Evolutionary conservation across 2,888 invertebrate genomes (phyloP).

Genomic region (Amitus sp.): DNA sequence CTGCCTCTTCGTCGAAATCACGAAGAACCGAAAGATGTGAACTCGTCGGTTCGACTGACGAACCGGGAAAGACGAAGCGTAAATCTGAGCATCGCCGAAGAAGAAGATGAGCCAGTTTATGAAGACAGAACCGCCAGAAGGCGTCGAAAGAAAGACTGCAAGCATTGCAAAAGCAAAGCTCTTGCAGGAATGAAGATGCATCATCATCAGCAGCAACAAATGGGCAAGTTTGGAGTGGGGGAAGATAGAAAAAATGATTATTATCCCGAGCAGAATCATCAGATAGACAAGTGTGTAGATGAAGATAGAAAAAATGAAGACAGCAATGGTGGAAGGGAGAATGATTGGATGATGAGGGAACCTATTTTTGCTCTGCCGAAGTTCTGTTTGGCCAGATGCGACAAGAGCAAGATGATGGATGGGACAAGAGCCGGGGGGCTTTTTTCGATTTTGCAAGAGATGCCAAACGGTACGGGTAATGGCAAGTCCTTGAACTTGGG

Average conservation of each 20-base stretch:
- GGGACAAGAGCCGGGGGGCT: constrained; percentile 20
- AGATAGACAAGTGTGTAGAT: too few relatives aligned
- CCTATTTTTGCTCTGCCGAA: constrained; percentile 22
- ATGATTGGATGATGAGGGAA: too few relatives aligned
- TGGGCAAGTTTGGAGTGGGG: neutral
- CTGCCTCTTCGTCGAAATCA: constrained; percentile 48
- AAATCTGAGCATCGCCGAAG: constrained; percentile 8
- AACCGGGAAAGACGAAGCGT: constrained; percentile 41
- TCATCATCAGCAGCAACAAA: constrained; percentile 7
- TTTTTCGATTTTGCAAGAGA: constrained; percentile 46
- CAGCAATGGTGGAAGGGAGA: too few relatives aligned
- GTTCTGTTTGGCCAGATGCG: constrained; percentile 22
- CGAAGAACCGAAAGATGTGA: constrained; percentile 38
- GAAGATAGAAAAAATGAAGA: too few relatives aligned
- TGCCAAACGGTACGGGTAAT: constrained; percentile 20
- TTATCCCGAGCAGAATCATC: too few relatives aligned
- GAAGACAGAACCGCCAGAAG: constrained; percentile 46
- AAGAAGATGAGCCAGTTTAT: too few relatives aligned
- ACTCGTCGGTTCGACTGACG: constrained; percentile 53
- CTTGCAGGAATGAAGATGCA: too few relatives aligned
- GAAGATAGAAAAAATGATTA: neutral
- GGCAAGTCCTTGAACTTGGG: constrained; percentile 44
- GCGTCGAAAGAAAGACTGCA: constrained; percentile 60
- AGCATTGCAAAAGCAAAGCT: constrained; percentile 52
- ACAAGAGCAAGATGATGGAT: constrained; percentile 3